Conservation (phyloP, 2,888 invertebrate species). For the Drosophila diplacantha region DNA sequence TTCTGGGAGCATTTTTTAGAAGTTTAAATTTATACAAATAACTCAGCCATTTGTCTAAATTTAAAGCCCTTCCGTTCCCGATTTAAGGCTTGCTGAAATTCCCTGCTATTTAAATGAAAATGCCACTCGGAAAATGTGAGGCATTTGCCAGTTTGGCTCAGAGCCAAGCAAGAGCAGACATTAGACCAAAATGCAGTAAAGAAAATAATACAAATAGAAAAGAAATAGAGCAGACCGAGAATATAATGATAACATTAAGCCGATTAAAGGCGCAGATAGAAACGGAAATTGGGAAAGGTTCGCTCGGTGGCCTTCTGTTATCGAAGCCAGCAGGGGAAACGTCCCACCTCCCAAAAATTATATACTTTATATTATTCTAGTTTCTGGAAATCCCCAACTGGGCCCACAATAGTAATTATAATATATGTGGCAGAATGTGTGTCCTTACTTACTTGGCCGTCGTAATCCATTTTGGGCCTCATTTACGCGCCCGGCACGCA, state of each 20-base stretch:
- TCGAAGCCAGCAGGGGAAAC: not conserved
- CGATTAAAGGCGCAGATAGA: conserved; percentile 13
- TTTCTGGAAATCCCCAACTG: conserved; percentile 56
- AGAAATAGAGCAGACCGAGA: conserved; percentile 3
- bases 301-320: not conserved
- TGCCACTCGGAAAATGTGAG: conserved; percentile 2
- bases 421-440: conserved; percentile 8
- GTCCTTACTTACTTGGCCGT: conserved; percentile 7
- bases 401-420: conserved; percentile 27
- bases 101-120: conserved; percentile 5
- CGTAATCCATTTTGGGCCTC: conserved; percentile 28
- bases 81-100: conserved; percentile 2
- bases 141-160: conserved; percentile 4
- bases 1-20: not conserved
- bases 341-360: not conserved
- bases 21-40: not conserved
- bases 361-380: not conserved
- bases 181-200: conserved; percentile 5
- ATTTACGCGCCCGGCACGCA: conserved; percentile 27
- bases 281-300: conserved; percentile 35
- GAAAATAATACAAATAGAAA: conserved; percentile 1
- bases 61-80: conserved; percentile 1
- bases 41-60: not conserved
- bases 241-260: conserved; percentile 17
- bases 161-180: conserved; percentile 15